phyloP scores from a whole-genome alignment of 2,113 vertebrate genomes.

The Mixornis gularis region DNA sequence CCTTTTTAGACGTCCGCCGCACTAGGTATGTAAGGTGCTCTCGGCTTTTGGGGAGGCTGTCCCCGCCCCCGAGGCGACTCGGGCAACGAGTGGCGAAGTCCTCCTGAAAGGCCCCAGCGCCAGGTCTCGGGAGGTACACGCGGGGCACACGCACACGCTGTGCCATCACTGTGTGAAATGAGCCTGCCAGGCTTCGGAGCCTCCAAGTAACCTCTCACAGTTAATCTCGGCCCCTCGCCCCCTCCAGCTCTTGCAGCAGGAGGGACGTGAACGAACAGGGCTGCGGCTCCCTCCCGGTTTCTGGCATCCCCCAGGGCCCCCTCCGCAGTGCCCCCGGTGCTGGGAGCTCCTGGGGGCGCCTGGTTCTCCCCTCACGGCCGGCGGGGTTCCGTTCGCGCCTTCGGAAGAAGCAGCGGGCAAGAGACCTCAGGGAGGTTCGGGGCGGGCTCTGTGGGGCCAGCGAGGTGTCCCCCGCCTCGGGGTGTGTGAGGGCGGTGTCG shows the following conservation, averaged over 20 bases:
- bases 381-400: background rate
- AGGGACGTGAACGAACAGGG: background rate
- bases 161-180: background rate
- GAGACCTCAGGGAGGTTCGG: background rate
- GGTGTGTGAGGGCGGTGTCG: fast-evolving
- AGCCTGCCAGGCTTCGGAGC: background rate
- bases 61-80: too few relatives aligned
- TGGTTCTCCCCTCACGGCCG: background rate
- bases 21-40: too few relatives aligned
- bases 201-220: background rate
- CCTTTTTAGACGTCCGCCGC: fast-evolving
- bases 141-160: background rate
- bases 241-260: background rate
- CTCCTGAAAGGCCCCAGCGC: background rate
- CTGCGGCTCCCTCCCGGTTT: background rate
- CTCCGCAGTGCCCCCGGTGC: too few relatives aligned
- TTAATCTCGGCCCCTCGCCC: background rate
- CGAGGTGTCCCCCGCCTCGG: too few relatives aligned
- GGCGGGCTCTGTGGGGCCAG: background rate
- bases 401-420: background rate
- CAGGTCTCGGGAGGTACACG: background rate
- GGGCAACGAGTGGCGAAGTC: background rate
- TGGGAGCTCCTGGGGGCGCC: background rate
- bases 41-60: background rate
- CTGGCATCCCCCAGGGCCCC: background rate